Evolutionary conservation across 1,140 invertebrate genomes (phyloP).

Genomic region (Whitmania pigra): DNA sequence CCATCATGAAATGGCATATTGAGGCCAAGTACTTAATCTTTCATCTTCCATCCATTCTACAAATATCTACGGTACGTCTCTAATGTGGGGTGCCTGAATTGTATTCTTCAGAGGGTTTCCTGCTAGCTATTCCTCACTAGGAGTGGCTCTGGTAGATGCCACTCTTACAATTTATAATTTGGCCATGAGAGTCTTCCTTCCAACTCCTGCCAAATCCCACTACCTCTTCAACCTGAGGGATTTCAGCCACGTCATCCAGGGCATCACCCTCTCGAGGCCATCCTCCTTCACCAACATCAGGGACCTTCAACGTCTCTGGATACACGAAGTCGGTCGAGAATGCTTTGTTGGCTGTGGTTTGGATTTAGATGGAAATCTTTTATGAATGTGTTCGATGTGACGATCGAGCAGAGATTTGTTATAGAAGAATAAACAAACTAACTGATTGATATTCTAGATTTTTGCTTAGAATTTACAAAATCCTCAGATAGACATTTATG

Average conservation of each 20-base stretch:
- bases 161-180: conserved; percentile 76
- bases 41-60: background rate
- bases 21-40: conserved; percentile 25
- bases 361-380: too few species aligned
- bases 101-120: conserved; percentile 56
- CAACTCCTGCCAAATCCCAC: conserved; percentile 80
- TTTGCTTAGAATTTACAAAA: too few species aligned
- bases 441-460: too few species aligned
- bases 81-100: too few species aligned
- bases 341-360: background rate
- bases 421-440: too few species aligned
- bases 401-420: too few species aligned
- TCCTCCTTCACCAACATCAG: conserved; percentile 62
- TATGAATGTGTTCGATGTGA: too few species aligned
- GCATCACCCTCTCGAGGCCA: conserved; percentile 68
- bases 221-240: conserved; percentile 89
- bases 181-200: conserved; percentile 65
- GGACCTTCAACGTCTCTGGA: conserved; percentile 81
- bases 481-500: background rate
- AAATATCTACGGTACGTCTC: background rate
- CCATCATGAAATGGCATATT: conserved; percentile 85
- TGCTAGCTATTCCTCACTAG: conserved; percentile 83
- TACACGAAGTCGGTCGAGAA: conserved; percentile 61
- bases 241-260: conserved; percentile 72
- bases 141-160: conserved; percentile 71